These are phyloP conservation scores for Mechanitis messenoides DNA, from an alignment of 2,888 invertebrate species.

Conservation along the genomic window DNA sequence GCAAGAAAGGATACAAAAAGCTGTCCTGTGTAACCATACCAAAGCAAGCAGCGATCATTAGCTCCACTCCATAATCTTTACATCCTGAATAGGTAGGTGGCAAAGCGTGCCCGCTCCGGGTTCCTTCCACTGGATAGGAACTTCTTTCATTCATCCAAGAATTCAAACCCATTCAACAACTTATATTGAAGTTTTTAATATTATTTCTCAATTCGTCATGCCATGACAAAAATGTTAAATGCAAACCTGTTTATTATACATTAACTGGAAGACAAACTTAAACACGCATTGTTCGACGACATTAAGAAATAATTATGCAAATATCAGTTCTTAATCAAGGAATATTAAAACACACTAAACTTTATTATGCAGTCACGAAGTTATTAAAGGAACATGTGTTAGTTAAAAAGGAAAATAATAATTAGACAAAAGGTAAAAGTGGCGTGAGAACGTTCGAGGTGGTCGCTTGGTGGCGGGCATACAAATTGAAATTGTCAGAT, in stretches of 20 bases:
- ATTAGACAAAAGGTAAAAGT: constrained; percentile 61
- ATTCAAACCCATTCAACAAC: constrained; percentile 18
- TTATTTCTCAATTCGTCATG: too few species aligned
- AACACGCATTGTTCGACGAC: too few species aligned
- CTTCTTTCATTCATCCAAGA: constrained; percentile 62
- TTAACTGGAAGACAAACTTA: too few species aligned
- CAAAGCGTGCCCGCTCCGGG: constrained; percentile 58
- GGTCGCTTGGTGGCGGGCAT: constrained; percentile 44
- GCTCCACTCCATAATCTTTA: constrained; percentile 69
- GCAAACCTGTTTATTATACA: too few species aligned
- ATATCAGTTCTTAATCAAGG: not conserved
- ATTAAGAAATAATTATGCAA: not conserved
- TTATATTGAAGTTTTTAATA: not conserved
- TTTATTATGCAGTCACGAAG: constrained; percentile 53
- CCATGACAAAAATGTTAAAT: too few species aligned
- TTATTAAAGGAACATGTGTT: constrained; percentile 53
- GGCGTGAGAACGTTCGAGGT: constrained; percentile 69
- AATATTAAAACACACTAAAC: constrained; percentile 15
- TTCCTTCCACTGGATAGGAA: constrained; percentile 40
- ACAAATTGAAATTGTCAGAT: constrained; percentile 37
- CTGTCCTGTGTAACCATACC: constrained; percentile 57
- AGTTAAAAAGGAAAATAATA: constrained; percentile 63
- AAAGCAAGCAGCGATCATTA: constrained; percentile 69
- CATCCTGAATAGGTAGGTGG: constrained; percentile 73
- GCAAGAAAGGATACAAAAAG: constrained; percentile 66